Percentiles rank a stretch among this genome's conserved stretches.
phyloP scores from a whole-genome alignment of 2,113 vertebrate genomes.

The Chionomys nivalis region DNA sequence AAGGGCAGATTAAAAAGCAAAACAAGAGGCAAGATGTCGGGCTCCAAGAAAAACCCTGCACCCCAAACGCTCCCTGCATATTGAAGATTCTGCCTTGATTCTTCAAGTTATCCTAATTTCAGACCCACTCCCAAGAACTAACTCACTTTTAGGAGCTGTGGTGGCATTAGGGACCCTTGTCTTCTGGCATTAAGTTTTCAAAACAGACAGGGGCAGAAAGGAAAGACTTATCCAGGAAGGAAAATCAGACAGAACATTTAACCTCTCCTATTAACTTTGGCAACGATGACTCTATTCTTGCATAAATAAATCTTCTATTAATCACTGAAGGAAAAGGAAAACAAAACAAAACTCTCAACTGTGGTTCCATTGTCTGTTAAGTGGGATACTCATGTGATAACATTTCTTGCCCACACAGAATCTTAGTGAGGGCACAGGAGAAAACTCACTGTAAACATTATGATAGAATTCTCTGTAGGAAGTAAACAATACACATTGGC shows the following conservation, averaged over 20 bases:
- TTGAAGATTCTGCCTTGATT: neutral
- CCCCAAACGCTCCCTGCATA: neutral
- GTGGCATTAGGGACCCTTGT: neutral
- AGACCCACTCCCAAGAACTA: neutral
- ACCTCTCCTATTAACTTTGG: neutral
- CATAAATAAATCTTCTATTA: neutral
- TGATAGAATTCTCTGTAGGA: neutral
- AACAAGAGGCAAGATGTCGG: neutral
- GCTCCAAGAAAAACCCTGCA: neutral
- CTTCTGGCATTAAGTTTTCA: neutral
- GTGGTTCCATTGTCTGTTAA: slow-evolving; percentile 35
- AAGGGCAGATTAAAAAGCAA: neutral
- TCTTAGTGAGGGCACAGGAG: slow-evolving; percentile 34
- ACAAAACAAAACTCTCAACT: neutral
- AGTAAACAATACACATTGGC: slow-evolving; percentile 2
- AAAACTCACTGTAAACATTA: neutral
- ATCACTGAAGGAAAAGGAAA: neutral
- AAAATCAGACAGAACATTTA: neutral
- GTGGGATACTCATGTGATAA: slow-evolving; percentile 21
- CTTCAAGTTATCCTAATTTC: neutral
- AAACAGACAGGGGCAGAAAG: neutral
- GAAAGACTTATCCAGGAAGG: neutral
- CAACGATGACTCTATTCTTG: neutral
- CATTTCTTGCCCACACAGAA: slow-evolving; percentile 39
- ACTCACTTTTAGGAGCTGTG: neutral